Conservation (phyloP, 2,113 vertebrate species). For the Phaethon lepturus region DNA sequence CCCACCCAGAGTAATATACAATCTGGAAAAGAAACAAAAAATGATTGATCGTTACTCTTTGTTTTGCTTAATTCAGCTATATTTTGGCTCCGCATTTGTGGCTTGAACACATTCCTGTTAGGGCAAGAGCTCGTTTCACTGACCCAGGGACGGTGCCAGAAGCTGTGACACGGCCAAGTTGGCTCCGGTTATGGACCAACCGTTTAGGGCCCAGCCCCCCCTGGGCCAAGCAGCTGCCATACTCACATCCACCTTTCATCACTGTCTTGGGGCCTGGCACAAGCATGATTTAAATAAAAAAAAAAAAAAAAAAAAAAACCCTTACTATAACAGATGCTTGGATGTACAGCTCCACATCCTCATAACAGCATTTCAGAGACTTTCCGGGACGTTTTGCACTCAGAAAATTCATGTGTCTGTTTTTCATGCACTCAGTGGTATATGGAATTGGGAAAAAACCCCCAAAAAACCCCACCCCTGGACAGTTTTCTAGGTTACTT, state of each 20-base stretch:
- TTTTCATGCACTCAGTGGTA: background rate
- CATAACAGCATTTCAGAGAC: background rate
- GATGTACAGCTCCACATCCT: background rate
- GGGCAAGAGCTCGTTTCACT: background rate
- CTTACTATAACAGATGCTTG: background rate
- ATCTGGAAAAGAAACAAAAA: background rate
- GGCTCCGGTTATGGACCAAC: background rate
- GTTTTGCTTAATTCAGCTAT: background rate
- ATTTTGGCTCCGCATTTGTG: background rate
- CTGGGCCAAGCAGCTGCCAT: background rate
- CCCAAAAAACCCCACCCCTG: background rate
- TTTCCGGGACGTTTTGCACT: background rate
- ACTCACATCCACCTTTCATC: background rate
- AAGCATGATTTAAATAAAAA: background rate
- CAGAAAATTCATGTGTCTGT: background rate
- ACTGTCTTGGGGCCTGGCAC: background rate
- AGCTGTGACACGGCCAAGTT: background rate
- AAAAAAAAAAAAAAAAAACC: accelerated
- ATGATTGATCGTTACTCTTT: background rate
- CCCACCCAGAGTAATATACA: background rate
- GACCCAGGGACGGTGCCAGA: background rate
- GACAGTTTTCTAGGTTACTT: background rate
- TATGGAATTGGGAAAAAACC: too few species aligned
- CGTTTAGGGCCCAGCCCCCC: too few species aligned
- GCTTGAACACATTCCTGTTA: background rate